Evolutionary conservation across 2,888 invertebrate genomes (phyloP), one percentile per base, ranked within the genome.

Genomic region (Himalopsyche kuldschensis): DNA sequence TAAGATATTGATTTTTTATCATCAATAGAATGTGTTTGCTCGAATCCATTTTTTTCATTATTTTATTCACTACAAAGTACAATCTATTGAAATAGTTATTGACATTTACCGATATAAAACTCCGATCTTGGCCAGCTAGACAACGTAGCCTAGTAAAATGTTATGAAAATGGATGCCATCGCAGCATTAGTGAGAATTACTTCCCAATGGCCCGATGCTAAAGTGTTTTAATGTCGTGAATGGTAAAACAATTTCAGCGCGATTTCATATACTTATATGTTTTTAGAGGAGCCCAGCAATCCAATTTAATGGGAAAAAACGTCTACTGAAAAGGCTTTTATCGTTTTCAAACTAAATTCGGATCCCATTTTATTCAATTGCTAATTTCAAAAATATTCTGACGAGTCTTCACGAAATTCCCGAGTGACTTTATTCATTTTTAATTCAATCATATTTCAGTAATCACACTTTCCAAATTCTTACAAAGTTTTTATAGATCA

Each of bases 141-240:
- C 80, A 63, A 80, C n/a, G 27, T 69, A 69, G 69, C 8, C 69
- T 15, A 27, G 10, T 24, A 55, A 69, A 69, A 77, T 75, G 75
- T 81, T 81, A 84, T 80, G 82, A 82, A 84, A 84, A 84, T 82
- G 82, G 82, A 78, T 75, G 47, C 78, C 78, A 46, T 77, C n/a
- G 82, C 69, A 78, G 79, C 69, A 69, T 69, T 69, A 69, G 69
- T 27, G 69, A 69, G 69, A 69, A 69, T 69, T 69, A 69, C 69
- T 69, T 69, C 69, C 69, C 69, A 69, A 69, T 69, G 69, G 69
- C 69, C 69, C 69, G 69, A 69, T 69, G 69, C 69, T 69, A 27
- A 69, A 69, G 69, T 69, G 69, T 69, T 69, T 69, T 69, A 69
- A 69, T 69, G 69, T 69, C 69, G 69, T 69, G 69, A 69, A 69